Evolutionary conservation across 2,113 vertebrate species (phyloP), one percentile per base, ranked within the genome.

Genomic region (Xiphorhynchus elegans): DNA sequence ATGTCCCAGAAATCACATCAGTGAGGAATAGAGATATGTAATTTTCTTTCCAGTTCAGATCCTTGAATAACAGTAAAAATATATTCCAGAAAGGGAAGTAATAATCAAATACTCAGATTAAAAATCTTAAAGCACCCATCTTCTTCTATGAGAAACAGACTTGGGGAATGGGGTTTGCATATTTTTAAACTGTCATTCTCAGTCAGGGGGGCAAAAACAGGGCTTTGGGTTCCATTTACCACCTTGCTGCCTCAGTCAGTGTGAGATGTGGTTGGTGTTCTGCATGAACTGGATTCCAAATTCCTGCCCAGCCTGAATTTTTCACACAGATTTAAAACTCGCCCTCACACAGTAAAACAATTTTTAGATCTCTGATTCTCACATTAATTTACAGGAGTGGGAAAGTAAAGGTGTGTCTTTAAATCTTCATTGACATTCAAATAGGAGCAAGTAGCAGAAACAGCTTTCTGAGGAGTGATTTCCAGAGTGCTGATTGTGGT

Each of bases 241-340:
- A 18, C 0, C 0, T 39, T 70, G 23, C 24, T 28, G 24, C 17
- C 18, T 37, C 5, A 19, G 33, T 35, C 10, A 9, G 9, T 18
- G 8, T 23, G 24, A 35, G 47, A 18, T 17, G 31, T 7, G 23
- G 8, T 9, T 12, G 26, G 11, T 39, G 11, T 29, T 68, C 59
- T 52, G 9, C 19, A 3, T 40, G 6, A 47, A 1, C 19, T 86
- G 31, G 16, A 2, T 69, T 80, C 39, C 35, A 33, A 50, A 29
- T 19, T 19, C n/a, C 29, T 70, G 15, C 52, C 20, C 19, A 79
- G 19, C 24, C 17, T 31, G 24, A 89, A 77, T 14, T n/a, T 29
- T 66, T 56, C 33, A 33, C 21, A 15, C 8, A 60, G 17, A 44
- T 35, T 84, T 74, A 59, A 59, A 67, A 10, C 11, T 39, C 25